Conservation (phyloP, 2,113 vertebrate species). For the Tinamus guttatus region DNA sequence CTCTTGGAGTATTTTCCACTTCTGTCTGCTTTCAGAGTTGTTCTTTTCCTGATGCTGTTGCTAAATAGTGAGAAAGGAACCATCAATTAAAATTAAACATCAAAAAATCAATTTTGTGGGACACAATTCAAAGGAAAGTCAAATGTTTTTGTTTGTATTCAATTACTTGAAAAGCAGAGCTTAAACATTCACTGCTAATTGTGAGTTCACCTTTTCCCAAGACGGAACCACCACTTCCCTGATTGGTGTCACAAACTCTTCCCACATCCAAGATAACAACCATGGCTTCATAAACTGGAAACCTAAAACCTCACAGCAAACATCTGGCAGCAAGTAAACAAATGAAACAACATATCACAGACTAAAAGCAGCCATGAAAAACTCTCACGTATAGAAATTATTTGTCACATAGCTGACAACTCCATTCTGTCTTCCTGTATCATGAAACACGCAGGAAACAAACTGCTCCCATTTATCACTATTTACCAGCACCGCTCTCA, state of each 20-base stretch:
- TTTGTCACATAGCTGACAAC: conserved; percentile 54
- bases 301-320: conserved; percentile 41
- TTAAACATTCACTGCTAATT: not conserved
- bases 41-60: conserved; percentile 2
- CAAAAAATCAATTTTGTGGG: conserved; percentile 37
- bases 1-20: conserved; percentile 9
- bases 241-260: not conserved
- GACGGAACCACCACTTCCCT: not conserved
- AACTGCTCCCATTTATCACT: conserved; percentile 52
- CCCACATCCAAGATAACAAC: not conserved
- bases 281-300: not conserved
- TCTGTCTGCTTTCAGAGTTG: conserved; percentile 16
- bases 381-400: conserved; percentile 3
- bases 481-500: conserved; percentile 39
- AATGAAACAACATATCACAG: conserved; percentile 41
- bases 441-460: conserved; percentile 49
- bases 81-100: conserved; percentile 36
- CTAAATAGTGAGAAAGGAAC: not conserved
- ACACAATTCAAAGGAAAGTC: conserved; percentile 48
- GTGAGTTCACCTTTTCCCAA: conserved; percentile 5
- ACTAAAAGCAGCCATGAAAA: conserved; percentile 42
- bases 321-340: conserved; percentile 47
- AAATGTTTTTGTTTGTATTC: not conserved
- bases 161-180: not conserved
- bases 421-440: conserved; percentile 46